A percentile compares a stretch with the other conserved stretches of the same genome.
These are phyloP conservation scores for Yponomeuta evonymella DNA, from an alignment of 2,888 invertebrate genomes.

Conservation along the genomic window DNA sequence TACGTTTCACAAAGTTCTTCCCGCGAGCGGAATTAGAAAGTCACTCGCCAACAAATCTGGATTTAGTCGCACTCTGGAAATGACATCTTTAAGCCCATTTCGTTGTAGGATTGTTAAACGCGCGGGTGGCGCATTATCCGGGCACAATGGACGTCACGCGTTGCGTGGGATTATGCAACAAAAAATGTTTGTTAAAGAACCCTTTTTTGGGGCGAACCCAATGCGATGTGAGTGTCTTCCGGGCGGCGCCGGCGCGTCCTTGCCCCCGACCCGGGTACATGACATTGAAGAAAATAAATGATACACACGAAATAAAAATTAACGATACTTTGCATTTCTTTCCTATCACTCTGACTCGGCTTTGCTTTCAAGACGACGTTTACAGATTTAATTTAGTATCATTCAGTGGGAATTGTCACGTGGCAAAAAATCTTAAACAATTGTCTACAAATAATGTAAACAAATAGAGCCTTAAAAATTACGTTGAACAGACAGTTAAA, in stretches of 20 bases:
- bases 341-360: conserved; percentile 58
- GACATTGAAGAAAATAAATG: conserved; percentile 73
- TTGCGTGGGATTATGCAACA: conserved; percentile 60
- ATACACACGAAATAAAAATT: conserved; percentile 70
- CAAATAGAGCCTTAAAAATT: background rate
- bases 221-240: conserved; percentile 65
- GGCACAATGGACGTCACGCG: conserved; percentile 35
- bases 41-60: conserved; percentile 68
- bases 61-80: conserved; percentile 60
- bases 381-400: conserved; percentile 3
- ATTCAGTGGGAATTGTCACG: background rate
- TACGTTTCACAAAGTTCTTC: conserved; percentile 72
- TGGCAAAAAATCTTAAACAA: background rate
- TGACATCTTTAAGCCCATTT: conserved; percentile 61
- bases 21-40: conserved; percentile 65
- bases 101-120: conserved; percentile 38
- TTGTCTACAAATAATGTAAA: background rate
- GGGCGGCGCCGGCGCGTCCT: conserved; percentile 41
- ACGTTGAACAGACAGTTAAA: conserved; percentile 40
- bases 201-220: conserved; percentile 58
- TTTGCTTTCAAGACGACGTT: conserved; percentile 42
- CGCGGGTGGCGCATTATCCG: conserved; percentile 45
- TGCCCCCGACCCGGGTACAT: conserved; percentile 50
- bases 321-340: conserved; percentile 67
- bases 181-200: conserved; percentile 57